Percentiles rank a stretch among this genome's conserved stretches.
phyloP scores from a whole-genome alignment of 2,888 invertebrate species.

The Epicampocera succincta region DNA sequence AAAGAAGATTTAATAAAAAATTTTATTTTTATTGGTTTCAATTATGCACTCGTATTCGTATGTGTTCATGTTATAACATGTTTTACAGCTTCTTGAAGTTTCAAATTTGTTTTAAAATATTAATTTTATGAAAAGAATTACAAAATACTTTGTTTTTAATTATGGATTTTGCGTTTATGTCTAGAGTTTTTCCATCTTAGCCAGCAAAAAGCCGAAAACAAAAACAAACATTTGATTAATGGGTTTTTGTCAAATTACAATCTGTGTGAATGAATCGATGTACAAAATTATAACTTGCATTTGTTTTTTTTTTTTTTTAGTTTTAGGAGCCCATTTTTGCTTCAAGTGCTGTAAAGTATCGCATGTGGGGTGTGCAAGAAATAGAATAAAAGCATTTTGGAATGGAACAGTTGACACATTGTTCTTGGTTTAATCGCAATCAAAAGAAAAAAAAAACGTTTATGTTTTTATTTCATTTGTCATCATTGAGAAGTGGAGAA shows the following conservation, averaged over 20 bases:
- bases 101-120: constrained; percentile 38
- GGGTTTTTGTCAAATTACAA: constrained; percentile 45
- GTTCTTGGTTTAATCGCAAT: no score
- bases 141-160: constrained; percentile 42
- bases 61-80: constrained; percentile 63
- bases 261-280: constrained; percentile 27
- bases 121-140: constrained; percentile 33
- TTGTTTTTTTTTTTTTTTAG: not conserved
- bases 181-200: not conserved
- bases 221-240: constrained; percentile 40
- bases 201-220: not conserved
- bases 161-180: constrained; percentile 37
- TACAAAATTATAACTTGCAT: not conserved
- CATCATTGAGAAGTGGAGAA: no score
- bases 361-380: no score
- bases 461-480: no score
- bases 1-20: constrained; percentile 22
- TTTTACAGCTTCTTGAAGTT: constrained; percentile 59
- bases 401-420: no score
- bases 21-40: constrained; percentile 47
- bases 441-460: no score
- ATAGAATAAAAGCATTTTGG: no score
- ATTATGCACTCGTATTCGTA: constrained; percentile 35
- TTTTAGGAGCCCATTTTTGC: no score
- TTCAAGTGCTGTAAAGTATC: no score